These are phyloP conservation scores for Bombus consobrinus DNA, from an alignment of 1,140 invertebrate genomes.

Conservation along the genomic window DNA sequence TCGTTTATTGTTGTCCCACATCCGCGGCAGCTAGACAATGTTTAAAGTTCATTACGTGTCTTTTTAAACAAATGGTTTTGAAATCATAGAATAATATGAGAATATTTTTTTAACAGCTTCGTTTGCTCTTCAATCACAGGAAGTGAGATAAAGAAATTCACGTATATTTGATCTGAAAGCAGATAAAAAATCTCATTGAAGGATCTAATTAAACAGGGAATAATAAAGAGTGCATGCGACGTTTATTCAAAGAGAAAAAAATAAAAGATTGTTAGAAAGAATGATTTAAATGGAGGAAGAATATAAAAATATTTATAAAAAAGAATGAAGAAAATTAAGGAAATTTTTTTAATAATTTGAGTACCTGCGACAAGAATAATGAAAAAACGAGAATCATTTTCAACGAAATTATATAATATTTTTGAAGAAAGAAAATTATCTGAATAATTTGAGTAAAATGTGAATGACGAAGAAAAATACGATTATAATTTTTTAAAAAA, in stretches of 20 bases:
- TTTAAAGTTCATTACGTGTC: conserved; percentile 3
- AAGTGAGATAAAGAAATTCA: no score
- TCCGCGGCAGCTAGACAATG: not conserved
- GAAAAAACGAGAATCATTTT: no score
- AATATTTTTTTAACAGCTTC: not conserved
- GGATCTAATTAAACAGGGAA: not conserved
- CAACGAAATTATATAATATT: no score
- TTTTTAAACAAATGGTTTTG: not conserved
- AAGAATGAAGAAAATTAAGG: no score
- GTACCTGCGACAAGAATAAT: no score
- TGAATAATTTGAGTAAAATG: no score
- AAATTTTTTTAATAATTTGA: no score
- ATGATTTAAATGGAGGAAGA: not conserved
- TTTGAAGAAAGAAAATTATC: no score
- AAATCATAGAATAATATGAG: not conserved
- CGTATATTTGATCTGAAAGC: no score
- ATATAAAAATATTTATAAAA: not conserved
- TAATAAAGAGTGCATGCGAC: not conserved
- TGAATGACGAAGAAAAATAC: no score
- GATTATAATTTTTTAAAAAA: no score
- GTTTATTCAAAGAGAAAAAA: not conserved
- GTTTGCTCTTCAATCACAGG: no score
- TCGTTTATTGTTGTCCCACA: conserved; percentile 15
- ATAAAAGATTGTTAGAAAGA: not conserved
- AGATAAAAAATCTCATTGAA: not conserved